Conservation (phyloP, 2,888 invertebrate species). For the Nomada flava region DNA sequence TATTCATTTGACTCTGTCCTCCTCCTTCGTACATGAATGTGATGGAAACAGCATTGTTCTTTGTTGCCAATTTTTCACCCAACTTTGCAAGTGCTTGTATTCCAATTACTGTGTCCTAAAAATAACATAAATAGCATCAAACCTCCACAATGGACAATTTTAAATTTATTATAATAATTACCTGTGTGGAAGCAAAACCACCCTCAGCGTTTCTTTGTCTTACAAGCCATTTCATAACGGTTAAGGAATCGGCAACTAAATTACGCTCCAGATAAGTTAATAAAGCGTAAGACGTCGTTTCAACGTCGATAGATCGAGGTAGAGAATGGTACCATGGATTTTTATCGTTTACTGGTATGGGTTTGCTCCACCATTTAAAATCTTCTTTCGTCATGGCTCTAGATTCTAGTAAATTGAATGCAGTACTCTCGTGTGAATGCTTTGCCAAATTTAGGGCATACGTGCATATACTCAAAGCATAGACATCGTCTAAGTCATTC, state of each 20-base stretch:
- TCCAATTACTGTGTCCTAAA: constrained; percentile 90
- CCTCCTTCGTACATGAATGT: constrained; percentile 86
- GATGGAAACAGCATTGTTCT: constrained; percentile 85
- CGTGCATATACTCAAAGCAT: constrained; percentile 91
- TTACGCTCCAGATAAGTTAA: constrained; percentile 87
- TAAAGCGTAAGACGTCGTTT: constrained; percentile 95
- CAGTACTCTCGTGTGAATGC: constrained; percentile 89
- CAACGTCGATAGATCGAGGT: constrained; percentile 91
- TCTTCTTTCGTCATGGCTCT: constrained; percentile 85
- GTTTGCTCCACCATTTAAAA: constrained; percentile 93
- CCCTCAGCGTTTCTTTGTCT: constrained; percentile 89
- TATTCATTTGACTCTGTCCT: constrained; percentile 87
- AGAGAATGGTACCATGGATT: constrained; percentile 88
- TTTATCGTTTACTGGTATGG: constrained; percentile 85
- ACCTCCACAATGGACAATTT: not conserved
- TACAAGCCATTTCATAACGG: constrained; percentile 90
- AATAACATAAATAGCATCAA: constrained; percentile 1
- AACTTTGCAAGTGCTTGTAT: constrained; percentile 89
- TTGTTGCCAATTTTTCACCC: constrained; percentile 86
- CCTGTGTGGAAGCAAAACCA: constrained; percentile 90
- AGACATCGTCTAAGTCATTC: constrained; percentile 88
- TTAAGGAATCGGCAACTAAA: constrained; percentile 85
- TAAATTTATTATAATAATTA: constrained; percentile 60
- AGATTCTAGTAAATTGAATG: constrained; percentile 87
- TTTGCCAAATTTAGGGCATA: constrained; percentile 91